Percentiles rank a stretch among this genome's conserved stretches.
Conservation (phyloP, 2,797 vertebrate genomes). For the Betta splendens region DNA sequence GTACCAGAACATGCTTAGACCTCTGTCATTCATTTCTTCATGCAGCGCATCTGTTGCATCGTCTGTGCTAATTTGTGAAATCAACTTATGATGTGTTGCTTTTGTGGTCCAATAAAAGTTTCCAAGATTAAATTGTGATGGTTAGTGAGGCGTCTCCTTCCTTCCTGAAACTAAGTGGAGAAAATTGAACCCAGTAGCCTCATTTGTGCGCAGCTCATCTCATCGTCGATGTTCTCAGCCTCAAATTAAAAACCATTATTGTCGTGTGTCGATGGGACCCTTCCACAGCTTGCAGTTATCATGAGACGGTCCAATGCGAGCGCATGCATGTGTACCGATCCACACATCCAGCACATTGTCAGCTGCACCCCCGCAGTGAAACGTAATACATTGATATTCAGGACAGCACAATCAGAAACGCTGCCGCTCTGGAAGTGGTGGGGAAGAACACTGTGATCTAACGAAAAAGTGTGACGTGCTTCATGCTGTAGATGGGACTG, state of each 20-base stretch:
- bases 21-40: not conserved
- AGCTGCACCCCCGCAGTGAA: conserved; percentile 37
- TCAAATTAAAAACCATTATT: conserved; percentile 47
- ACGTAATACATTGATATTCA: conserved; percentile 61
- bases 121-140: conserved; percentile 9
- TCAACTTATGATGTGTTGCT: not conserved
- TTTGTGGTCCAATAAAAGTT: conserved; percentile 41
- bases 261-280: conserved; percentile 41
- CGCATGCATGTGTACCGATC: conserved; percentile 2
- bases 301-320: conserved; percentile 16
- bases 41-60: conserved; percentile 2
- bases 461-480: conserved; percentile 46
- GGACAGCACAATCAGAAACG: conserved; percentile 35
- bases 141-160: conserved; percentile 10
- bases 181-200: conserved; percentile 27
- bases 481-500: conserved; percentile 44
- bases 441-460: conserved; percentile 35
- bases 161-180: conserved; percentile 31
- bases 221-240: conserved; percentile 52
- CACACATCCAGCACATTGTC: conserved; percentile 17
- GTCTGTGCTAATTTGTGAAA: conserved; percentile 7
- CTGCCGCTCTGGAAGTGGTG: conserved; percentile 43
- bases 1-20: not conserved
- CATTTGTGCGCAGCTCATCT: conserved; percentile 39
- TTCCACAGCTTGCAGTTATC: conserved; percentile 4